These are phyloP conservation scores for Poecilobothrus nobilitatus DNA, from an alignment of 2,888 invertebrate genomes.

Conservation along the genomic window DNA sequence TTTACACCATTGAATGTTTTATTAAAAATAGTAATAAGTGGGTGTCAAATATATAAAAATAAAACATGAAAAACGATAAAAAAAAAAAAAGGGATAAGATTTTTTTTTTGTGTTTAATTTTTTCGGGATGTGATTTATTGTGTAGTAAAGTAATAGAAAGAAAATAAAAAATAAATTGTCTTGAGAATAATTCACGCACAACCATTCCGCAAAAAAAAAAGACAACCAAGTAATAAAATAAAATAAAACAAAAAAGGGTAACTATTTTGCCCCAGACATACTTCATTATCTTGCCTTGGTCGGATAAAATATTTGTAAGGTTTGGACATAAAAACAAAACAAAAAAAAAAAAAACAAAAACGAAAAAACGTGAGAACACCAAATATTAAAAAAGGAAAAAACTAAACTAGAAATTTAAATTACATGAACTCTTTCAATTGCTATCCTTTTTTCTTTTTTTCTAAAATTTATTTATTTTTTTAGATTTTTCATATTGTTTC, in stretches of 20 bases:
- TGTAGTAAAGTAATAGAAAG: constrained; percentile 9
- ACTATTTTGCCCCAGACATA: constrained; percentile 25
- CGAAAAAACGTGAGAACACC: background rate
- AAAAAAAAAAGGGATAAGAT: background rate
- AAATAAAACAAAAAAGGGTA: constrained; percentile 25
- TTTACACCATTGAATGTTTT: background rate
- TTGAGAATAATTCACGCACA: background rate
- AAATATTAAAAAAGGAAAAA: no score
- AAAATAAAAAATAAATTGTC: constrained; percentile 1
- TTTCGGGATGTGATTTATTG: background rate
- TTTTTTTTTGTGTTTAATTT: background rate
- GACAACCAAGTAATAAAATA: constrained; percentile 17
- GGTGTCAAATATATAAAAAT: background rate
- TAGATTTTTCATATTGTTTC: no score
- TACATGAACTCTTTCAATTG: no score
- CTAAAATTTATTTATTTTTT: no score
- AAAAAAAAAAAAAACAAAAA: background rate
- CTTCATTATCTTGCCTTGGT: constrained; percentile 22
- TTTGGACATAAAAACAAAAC: background rate
- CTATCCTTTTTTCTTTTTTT: no score
- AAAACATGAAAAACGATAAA: background rate
- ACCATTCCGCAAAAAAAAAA: background rate
- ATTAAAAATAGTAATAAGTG: background rate
- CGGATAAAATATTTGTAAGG: background rate
- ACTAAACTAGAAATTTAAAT: no score